A percentile compares a stretch with the other conserved stretches of the same genome.
These are phyloP conservation scores for Acanthisitta chloris DNA, from an alignment of 2,113 vertebrate species.

Conservation along the genomic window DNA sequence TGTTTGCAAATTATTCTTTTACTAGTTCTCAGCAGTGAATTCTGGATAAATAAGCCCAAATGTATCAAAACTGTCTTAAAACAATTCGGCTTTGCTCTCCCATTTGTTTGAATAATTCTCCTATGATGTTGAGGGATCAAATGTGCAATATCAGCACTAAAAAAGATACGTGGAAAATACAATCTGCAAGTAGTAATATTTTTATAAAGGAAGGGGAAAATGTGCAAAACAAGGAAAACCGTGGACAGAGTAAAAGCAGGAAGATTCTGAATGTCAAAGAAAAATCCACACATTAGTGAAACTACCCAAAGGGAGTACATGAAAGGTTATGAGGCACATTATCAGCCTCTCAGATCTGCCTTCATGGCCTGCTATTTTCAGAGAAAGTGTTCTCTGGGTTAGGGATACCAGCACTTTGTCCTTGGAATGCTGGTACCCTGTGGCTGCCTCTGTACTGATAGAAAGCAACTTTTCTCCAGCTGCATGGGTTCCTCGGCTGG, in stretches of 20 bases:
- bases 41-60: neutral
- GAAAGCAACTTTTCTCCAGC: neutral
- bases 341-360: neutral
- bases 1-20: neutral
- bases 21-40: neutral
- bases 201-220: neutral
- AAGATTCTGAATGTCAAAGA: neutral
- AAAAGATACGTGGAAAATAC: neutral
- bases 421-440: neutral
- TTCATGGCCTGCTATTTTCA: neutral
- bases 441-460: neutral
- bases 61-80: neutral
- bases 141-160: neutral
- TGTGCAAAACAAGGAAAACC: neutral
- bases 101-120: neutral
- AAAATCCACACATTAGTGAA: neutral
- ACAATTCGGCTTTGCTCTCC: neutral
- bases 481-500: neutral
- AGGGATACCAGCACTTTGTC: neutral
- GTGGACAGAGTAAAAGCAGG: neutral
- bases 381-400: neutral
- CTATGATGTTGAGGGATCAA: neutral
- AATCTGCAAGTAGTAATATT: neutral
- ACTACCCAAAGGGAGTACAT: neutral
- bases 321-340: neutral